Evolutionary conservation across 2,888 invertebrate species (phyloP).

Genomic region (Lymantria monacha): DNA sequence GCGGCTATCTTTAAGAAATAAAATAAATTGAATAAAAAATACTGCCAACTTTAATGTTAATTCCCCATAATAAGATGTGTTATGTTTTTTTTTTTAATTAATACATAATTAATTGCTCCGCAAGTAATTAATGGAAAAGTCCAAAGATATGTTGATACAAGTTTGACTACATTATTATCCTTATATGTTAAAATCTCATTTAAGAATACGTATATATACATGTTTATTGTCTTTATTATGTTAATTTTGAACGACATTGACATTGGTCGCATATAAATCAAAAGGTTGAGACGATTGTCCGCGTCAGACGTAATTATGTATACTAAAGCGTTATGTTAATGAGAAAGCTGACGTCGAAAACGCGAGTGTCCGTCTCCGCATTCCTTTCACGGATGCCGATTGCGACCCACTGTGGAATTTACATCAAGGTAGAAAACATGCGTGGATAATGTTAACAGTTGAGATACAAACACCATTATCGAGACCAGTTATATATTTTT

Average conservation of each 20-base stretch:
- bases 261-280: conserved; percentile 30
- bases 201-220: conserved; percentile 11
- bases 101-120: conserved; percentile 9
- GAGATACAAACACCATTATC: conserved; percentile 16
- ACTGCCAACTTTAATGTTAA: no score
- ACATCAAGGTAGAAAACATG: conserved; percentile 43
- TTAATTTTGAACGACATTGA: conserved; percentile 25
- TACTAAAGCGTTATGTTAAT: conserved; percentile 61
- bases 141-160: conserved; percentile 4
- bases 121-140: conserved; percentile 17
- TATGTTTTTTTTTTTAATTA: conserved; percentile 4
- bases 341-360: conserved; percentile 55
- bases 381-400: conserved; percentile 52
- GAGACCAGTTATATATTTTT: conserved; percentile 14
- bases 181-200: conserved; percentile 13
- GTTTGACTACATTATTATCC: conserved; percentile 5
- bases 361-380: conserved; percentile 71
- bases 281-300: conserved; percentile 28
- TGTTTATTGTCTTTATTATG: conserved; percentile 23
- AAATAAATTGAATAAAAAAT: no score
- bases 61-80: no score
- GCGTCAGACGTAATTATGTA: conserved; percentile 32
- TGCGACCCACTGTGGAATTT: conserved; percentile 57
- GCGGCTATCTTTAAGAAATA: no score
- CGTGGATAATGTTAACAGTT: conserved; percentile 30